phyloP scores from a whole-genome alignment of 2,888 invertebrate genomes.

The Dolomedes plantarius region DNA sequence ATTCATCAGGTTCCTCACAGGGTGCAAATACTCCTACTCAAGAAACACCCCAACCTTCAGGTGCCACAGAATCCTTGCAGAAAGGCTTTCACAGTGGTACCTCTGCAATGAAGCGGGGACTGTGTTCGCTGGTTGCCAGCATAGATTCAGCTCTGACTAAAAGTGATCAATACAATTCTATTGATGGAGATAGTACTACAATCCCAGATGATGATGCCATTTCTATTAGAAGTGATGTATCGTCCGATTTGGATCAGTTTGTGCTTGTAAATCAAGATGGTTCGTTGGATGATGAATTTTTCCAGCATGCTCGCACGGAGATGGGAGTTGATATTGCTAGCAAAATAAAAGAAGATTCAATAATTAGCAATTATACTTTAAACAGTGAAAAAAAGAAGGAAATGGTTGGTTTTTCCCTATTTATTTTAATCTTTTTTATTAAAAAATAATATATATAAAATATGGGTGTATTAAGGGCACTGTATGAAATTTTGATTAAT shows the following conservation, averaged over 20 bases:
- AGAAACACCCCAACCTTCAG: constrained; percentile 31
- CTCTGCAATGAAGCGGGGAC: constrained; percentile 64
- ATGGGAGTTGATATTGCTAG: constrained; percentile 65
- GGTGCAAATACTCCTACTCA: constrained; percentile 47
- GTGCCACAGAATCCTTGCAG: constrained; percentile 59
- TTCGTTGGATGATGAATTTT: constrained; percentile 63
- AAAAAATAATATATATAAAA: neutral
- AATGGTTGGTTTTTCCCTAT: constrained; percentile 52
- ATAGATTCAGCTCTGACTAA: constrained; percentile 67
- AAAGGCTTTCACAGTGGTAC: constrained; percentile 67
- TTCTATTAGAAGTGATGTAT: constrained; percentile 72
- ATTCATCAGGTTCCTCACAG: constrained; percentile 64
- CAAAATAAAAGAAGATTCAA: constrained; percentile 64
- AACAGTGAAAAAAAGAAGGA: constrained; percentile 71
- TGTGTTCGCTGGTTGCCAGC: constrained; percentile 65
- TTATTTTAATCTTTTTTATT: neutral
- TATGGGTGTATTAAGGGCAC: neutral
- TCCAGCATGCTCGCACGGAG: constrained; percentile 58
- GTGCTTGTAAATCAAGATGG: constrained; percentile 69
- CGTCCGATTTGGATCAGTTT: constrained; percentile 73
- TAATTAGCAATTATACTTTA: constrained; percentile 62
- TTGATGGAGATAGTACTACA: constrained; percentile 50
- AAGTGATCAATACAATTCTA: constrained; percentile 35
- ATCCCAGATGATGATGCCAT: constrained; percentile 72
- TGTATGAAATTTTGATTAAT: no score